Evolutionary conservation across 2,113 vertebrate species (phyloP), one percentile per base, ranked within the genome.

Genomic region (Cyrtonyx montezumae): DNA sequence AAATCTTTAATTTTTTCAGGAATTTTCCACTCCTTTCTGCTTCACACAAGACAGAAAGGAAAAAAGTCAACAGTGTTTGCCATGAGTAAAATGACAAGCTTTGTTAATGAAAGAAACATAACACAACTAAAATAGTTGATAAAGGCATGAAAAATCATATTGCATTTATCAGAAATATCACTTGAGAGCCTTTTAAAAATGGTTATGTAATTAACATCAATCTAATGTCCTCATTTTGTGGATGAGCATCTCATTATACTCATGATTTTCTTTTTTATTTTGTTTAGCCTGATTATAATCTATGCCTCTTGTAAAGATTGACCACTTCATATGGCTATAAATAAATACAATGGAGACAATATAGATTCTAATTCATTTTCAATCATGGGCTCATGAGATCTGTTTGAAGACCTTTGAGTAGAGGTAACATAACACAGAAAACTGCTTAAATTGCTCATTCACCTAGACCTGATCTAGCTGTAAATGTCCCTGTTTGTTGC

Each of bases 251-350:
- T 79, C 48, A 87, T 85, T n/a, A 55, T 53, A 55, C 28, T 87
- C 48, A 8, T 46, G 13, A 79, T 80, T 89, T 91, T 78, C 23
- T 65, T 87, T 78, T 93, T 84, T 58, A 79, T 82, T 96, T 94
- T 77, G n/a, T 91, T 95, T 96, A 89, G 51, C 8, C 28, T 95
- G 63, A 87, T 92, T 93, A 79, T 93, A 79, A 55, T 65, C n/a
- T 86, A 32, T 73, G 79, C 79, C 77, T 91, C 67, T 66, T 67
- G 51, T 82, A 67, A 76, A 91, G 91, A 71, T 59, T 79, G 79
- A 81, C 34, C 6, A 5, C 36, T 83, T 87, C 55, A 46, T 67
- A 85, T 43, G 37, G 43, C 22, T 87, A 40, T 40, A 40, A 40
- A 40, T 69, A 53, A 19, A 51, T 75, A 20, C 25, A 40, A 46